phyloP scores from a whole-genome alignment of 2,113 vertebrate species.

The Chroicocephalus ridibundus region DNA sequence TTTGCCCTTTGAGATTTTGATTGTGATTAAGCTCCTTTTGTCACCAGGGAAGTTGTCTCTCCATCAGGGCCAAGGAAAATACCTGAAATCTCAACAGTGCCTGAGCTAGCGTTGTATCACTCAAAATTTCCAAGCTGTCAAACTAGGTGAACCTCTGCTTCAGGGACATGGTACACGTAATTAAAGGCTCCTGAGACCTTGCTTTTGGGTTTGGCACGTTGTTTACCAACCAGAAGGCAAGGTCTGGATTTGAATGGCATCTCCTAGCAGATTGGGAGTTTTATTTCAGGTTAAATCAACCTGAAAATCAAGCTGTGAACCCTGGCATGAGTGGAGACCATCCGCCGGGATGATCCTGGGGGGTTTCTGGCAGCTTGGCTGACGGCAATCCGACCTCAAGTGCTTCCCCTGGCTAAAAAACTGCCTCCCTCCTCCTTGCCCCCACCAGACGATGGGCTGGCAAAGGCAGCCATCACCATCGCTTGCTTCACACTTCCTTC shows the following conservation, averaged over 20 bases:
- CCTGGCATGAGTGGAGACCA: background rate
- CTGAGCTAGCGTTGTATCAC: background rate
- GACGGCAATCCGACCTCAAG: background rate
- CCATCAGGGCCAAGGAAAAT: background rate
- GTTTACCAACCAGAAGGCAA: background rate
- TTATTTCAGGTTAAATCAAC: background rate
- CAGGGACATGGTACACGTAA: background rate
- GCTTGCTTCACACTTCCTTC: background rate
- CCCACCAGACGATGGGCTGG: background rate
- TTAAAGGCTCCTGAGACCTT: background rate
- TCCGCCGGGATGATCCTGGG: background rate
- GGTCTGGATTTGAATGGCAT: background rate
- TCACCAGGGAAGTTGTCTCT: background rate
- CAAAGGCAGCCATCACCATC: background rate
- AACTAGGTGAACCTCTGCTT: background rate
- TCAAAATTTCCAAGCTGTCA: background rate
- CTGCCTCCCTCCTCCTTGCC: conserved; percentile 5
- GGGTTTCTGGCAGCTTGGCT: conserved; percentile 30
- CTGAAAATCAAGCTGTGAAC: background rate
- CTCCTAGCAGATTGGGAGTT: background rate
- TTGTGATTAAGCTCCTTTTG: background rate
- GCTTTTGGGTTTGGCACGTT: background rate
- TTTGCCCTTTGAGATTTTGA: background rate
- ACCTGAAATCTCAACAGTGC: background rate
- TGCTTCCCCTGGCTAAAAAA: background rate